Percentiles rank a stretch among this genome's conserved stretches.
Evolutionary conservation across 1,140 invertebrate species (phyloP).

Genomic region (Penaeus indicus): DNA sequence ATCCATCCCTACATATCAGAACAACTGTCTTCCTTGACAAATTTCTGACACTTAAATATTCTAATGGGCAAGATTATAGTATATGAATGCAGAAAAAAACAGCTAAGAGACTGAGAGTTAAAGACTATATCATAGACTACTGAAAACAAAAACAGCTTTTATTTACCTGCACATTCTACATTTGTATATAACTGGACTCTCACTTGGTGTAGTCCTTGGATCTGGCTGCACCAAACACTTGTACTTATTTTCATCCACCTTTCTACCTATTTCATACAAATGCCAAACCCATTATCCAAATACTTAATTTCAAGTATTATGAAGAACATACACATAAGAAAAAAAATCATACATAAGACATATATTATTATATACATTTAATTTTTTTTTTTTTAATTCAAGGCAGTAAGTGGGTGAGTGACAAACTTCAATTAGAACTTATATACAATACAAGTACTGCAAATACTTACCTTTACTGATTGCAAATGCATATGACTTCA

Average conservation of each 20-base stretch:
- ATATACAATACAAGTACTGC: neutral
- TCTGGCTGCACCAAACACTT: slow-evolving; percentile 7
- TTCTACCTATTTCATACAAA: neutral
- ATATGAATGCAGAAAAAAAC: too few species aligned
- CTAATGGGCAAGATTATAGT: too few species aligned
- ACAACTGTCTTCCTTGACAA: too few species aligned
- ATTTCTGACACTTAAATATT: too few species aligned
- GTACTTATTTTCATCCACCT: neutral
- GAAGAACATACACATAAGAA: too few species aligned
- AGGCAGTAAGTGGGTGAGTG: too few species aligned
- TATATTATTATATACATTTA: too few species aligned
- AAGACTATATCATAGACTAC: neutral
- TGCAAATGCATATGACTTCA: slow-evolving; percentile 20
- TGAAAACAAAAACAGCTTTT: neutral
- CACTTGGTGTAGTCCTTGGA: slow-evolving; percentile 19
- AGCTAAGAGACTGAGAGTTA: neutral
- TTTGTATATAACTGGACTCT: slow-evolving; percentile 18
- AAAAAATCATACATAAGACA: too few species aligned
- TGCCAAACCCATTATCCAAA: neutral
- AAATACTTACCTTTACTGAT: slow-evolving; percentile 16
- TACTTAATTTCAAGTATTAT: neutral
- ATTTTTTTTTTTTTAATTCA: too few species aligned
- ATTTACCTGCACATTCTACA: slow-evolving; percentile 38
- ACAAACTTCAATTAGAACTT: too few species aligned
- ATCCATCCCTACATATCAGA: too few species aligned